These are phyloP conservation scores for Mayetiola destructor DNA, from an alignment of 2,888 invertebrate species.

Conservation along the genomic window DNA sequence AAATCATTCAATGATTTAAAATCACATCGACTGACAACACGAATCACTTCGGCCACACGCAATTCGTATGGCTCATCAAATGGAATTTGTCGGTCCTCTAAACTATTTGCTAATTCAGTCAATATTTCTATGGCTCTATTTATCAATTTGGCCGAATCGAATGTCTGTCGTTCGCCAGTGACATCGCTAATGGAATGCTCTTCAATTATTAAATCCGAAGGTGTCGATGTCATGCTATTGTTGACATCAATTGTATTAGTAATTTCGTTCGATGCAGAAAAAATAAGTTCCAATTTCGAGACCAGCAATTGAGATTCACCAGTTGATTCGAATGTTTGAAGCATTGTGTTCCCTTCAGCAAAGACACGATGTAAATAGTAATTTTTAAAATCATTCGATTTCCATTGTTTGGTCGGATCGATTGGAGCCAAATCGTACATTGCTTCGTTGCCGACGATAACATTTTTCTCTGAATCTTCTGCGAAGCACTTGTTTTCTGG, in stretches of 20 bases:
- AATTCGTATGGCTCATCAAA: slow-evolving; percentile 34
- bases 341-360: slow-evolving; percentile 33
- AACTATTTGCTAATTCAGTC: slow-evolving; percentile 30
- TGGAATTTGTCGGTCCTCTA: slow-evolving; percentile 32
- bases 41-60: slow-evolving; percentile 32
- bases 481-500: slow-evolving; percentile 29
- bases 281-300: slow-evolving; percentile 31
- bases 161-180: slow-evolving; percentile 34
- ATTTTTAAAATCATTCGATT: slow-evolving; percentile 23
- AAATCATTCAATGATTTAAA: slow-evolving; percentile 33
- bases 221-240: slow-evolving; percentile 30
- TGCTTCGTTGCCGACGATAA: slow-evolving; percentile 34
- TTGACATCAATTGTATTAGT: slow-evolving; percentile 33
- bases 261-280: slow-evolving; percentile 31
- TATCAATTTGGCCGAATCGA: slow-evolving; percentile 30
- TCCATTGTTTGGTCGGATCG: slow-evolving; percentile 22
- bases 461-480: slow-evolving; percentile 25
- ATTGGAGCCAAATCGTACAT: slow-evolving; percentile 28
- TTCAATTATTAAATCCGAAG: slow-evolving; percentile 27
- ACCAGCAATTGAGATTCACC: slow-evolving; percentile 34
- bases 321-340: slow-evolving; percentile 35
- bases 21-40: slow-evolving; percentile 31
- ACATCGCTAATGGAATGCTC: slow-evolving; percentile 29
- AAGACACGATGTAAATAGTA: slow-evolving; percentile 32
- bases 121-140: slow-evolving; percentile 26